Evolutionary conservation across 1,140 invertebrate species (phyloP).

Genomic region (Gonioctena quinquepunctata): DNA sequence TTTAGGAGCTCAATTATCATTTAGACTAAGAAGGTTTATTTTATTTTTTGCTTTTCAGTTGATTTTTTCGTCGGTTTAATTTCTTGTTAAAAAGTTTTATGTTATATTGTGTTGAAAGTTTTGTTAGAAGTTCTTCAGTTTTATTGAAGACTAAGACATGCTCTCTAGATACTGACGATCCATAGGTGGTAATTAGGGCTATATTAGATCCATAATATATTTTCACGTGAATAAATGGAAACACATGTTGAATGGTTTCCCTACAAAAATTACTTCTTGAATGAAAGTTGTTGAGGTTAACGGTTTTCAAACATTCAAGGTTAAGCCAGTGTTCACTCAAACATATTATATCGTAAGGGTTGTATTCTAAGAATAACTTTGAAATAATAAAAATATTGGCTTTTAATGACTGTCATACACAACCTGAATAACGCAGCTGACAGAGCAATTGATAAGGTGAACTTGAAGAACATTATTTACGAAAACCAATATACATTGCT

Average conservation of each 20-base stretch:
- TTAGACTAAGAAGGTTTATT: too few species aligned
- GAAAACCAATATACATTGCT: too few species aligned
- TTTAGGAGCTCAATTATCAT: too few species aligned
- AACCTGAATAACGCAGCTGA: too few species aligned
- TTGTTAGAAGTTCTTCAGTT: not conserved
- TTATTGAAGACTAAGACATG: not conserved
- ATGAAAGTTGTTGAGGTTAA: not conserved
- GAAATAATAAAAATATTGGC: too few species aligned
- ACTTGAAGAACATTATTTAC: too few species aligned
- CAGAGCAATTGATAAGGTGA: too few species aligned
- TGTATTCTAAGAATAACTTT: not conserved
- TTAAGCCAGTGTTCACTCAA: not conserved
- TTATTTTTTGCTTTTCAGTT: too few species aligned
- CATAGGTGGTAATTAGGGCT: not conserved
- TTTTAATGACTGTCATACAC: too few species aligned
- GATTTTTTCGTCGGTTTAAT: too few species aligned
- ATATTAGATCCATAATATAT: not conserved
- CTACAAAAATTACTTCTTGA: not conserved
- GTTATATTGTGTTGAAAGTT: not conserved
- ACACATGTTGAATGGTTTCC: not conserved
- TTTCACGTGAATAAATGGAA: not conserved
- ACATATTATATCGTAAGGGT: not conserved
- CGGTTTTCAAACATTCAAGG: not conserved
- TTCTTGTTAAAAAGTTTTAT: too few species aligned
- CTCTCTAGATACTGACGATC: not conserved